Conservation (phyloP, 2,797 vertebrate species). For the Silurus aristotelis region DNA sequence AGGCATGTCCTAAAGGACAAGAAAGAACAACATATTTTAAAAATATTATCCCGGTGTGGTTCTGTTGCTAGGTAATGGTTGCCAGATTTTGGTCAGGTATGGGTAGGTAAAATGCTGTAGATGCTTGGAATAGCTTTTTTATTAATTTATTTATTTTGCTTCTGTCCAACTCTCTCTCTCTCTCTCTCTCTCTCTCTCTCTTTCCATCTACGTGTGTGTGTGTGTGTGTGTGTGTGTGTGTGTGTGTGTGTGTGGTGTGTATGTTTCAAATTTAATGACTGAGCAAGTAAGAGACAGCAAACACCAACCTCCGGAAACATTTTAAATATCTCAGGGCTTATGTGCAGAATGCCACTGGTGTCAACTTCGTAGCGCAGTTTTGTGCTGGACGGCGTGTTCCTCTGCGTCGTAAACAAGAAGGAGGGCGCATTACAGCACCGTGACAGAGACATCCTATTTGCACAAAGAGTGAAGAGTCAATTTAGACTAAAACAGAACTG, state of each 20-base stretch:
- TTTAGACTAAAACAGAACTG: background rate
- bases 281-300: background rate
- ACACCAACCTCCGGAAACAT: conserved; percentile 94
- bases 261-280: background rate
- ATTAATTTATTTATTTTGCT: no score
- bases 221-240: background rate
- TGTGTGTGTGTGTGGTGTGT: background rate
- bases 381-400: conserved; percentile 91
- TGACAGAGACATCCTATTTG: conserved; percentile 82
- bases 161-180: background rate
- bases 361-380: conserved; percentile 97
- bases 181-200: background rate
- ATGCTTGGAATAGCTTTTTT: background rate
- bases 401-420: conserved; percentile 96
- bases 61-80: conserved; percentile 8
- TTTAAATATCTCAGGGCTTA: conserved; percentile 91
- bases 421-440: conserved; percentile 95
- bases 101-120: background rate
- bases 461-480: conserved; percentile 3
- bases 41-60: no score
- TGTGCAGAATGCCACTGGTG: conserved; percentile 89
- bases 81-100: background rate
- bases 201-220: background rate
- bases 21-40: conserved; percentile 1
- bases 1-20: conserved; percentile 87